phyloP scores from a whole-genome alignment of 2,888 invertebrate genomes.

The Adela reaumurella region DNA sequence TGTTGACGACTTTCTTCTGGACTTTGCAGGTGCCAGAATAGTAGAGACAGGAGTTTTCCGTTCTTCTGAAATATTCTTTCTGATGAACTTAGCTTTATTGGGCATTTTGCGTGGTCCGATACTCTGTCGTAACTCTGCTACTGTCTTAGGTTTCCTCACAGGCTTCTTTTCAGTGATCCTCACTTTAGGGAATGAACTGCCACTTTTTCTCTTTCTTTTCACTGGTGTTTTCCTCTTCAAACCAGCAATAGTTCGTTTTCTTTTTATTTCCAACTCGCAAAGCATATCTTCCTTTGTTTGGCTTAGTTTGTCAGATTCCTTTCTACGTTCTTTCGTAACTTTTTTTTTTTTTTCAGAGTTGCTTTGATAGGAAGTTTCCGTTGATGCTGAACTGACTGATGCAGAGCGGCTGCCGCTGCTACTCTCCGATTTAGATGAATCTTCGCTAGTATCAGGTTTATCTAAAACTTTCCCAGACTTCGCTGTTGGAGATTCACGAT shows the following conservation, averaged over 20 bases:
- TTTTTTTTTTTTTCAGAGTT: no score
- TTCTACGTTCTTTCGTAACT: constrained; percentile 18
- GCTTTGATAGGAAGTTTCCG: constrained; percentile 1
- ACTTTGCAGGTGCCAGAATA: constrained; percentile 29
- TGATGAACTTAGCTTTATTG: neutral
- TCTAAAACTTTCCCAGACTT: constrained; percentile 19
- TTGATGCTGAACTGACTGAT: no score
- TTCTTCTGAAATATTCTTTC: neutral
- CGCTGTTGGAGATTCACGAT: constrained; percentile 20
- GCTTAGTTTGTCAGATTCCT: constrained; percentile 7
- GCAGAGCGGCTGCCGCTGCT: no score
- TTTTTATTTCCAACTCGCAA: neutral
- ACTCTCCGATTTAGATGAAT: no score
- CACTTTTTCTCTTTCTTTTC: neutral
- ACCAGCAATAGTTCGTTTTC: constrained; percentile 10
- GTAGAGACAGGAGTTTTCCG: constrained; percentile 12
- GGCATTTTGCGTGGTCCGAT: constrained; percentile 2
- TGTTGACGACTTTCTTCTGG: constrained; percentile 47
- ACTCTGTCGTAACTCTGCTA: neutral
- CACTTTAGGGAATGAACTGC: neutral
- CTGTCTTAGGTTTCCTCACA: neutral
- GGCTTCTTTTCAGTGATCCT: neutral
- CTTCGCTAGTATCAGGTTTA: constrained; percentile 12
- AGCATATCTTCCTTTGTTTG: constrained; percentile 14
- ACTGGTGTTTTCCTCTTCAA: constrained; percentile 20